Base-by-base conservation (phyloP, 92 coral and sea anemone species). In the Heliopora coerulea region DNA sequence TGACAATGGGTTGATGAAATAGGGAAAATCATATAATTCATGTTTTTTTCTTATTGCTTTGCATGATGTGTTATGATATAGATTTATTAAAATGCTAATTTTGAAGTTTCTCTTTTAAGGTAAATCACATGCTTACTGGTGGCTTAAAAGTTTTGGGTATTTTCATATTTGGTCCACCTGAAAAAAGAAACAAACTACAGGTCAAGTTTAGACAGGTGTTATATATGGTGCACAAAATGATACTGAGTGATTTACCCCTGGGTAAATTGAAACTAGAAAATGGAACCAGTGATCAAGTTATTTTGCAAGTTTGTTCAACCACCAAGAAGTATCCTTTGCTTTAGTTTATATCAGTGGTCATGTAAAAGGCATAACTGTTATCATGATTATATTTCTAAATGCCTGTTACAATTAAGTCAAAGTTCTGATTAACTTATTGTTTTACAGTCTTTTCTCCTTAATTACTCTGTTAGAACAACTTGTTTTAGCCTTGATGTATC, bases 161-260 rank as follows among this genome's bases (percentile, higher is more conserved):
- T 49, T 93, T 85, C 78, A 88, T 85, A 33, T 93, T 93, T 87
- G 98, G 91, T 25, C 84, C 98, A 14, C 82, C 96, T 15, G 96
- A 93, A 30, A 68, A 82, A 74, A 80, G 91, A 1, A 79, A 39
- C 69, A 87, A 83, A 39, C 76, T 84, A 25, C 93, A 90, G 46
- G 74, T 82, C 3, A 93, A 88, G 77, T 67, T 93, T 7, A 80
- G 98, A 40, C 89, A 90, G 44, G 75, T 90, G 42, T 65, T 90
- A 15, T 93, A 73, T 69, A 68, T 86, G 21, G 74, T 90, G 64
- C 87, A 88, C 76, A 93, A 90, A 70, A 82, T 82, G 62, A 52
- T 70, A 52, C 23, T 11, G 8, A 49, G 50, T 54, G 63, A 54
- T 32, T 31, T 70, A 23, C 77, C 77, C 0, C 28, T 54, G 15